These are phyloP conservation scores for Melitaea athalia DNA, from an alignment of 2,888 invertebrate species.

Conservation along the genomic window DNA sequence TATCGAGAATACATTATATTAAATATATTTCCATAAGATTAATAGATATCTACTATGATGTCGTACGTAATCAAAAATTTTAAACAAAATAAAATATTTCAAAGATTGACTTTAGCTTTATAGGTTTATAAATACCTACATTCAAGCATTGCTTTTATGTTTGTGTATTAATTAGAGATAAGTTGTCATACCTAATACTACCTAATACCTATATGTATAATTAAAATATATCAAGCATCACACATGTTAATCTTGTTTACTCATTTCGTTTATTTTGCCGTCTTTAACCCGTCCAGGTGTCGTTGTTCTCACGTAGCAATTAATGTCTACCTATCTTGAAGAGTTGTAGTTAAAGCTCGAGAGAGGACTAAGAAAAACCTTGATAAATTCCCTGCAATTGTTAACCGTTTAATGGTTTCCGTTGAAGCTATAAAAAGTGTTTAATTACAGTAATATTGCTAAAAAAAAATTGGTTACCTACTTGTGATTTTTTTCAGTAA, in stretches of 20 bases:
- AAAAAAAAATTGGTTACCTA: no score
- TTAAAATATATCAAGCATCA: slow-evolving; percentile 50
- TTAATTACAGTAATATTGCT: not conserved
- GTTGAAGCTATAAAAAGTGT: not conserved
- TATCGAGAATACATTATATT: not conserved
- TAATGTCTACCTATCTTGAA: slow-evolving; percentile 68
- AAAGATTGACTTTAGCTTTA: no score
- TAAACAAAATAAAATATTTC: not conserved
- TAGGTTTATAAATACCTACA: no score
- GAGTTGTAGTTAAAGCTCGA: slow-evolving; percentile 70
- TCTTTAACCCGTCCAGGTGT: slow-evolving; percentile 63
- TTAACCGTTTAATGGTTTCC: slow-evolving; percentile 16
- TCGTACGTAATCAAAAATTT: not conserved
- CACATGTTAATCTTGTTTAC: slow-evolving; percentile 51
- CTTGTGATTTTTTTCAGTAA: no score
- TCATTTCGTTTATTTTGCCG: slow-evolving; percentile 66
- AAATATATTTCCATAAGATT: not conserved
- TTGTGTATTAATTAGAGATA: not conserved
- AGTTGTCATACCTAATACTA: not conserved
- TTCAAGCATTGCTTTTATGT: not conserved
- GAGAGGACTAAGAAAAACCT: slow-evolving; percentile 48
- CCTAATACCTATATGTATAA: not conserved
- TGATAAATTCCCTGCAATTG: slow-evolving; percentile 41
- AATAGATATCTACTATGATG: not conserved
- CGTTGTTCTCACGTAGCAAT: slow-evolving; percentile 74